Conservation (phyloP, 2,797 vertebrate genomes). For the Sylvilagus floridanus region DNA sequence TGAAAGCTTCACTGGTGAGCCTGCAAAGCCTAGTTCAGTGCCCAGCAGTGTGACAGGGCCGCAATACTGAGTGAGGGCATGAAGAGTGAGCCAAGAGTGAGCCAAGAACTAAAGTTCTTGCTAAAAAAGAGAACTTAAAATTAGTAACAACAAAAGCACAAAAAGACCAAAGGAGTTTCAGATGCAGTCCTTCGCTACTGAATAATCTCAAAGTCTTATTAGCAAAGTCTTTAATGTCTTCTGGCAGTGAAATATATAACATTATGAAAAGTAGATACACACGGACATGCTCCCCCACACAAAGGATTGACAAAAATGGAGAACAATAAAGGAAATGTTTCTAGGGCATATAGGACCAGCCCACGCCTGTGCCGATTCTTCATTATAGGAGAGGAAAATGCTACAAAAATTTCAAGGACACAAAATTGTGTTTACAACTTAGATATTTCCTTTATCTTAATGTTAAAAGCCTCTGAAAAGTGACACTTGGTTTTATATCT, state of each 20-base stretch:
- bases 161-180: conserved; percentile 31
- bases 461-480: conserved; percentile 47
- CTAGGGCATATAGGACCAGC: conserved; percentile 1
- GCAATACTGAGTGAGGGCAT: not conserved
- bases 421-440: conserved; percentile 19
- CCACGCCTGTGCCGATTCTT: not conserved
- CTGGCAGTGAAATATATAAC: not conserved
- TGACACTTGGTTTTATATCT: conserved; percentile 17
- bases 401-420: conserved; percentile 32
- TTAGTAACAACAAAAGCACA: not conserved
- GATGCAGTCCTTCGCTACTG: not conserved
- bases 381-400: conserved; percentile 5
- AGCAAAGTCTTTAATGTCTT: not conserved
- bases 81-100: not conserved
- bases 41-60: not conserved
- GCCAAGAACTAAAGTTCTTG: not conserved
- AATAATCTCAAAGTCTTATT: conserved; percentile 14
- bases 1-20: not conserved
- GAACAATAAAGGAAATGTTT: not conserved
- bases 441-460: conserved; percentile 6
- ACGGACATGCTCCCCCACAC: fast-evolving
- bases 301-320: not conserved
- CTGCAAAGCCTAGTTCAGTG: not conserved
- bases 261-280: not conserved
- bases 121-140: not conserved